Conservation (phyloP, 2,888 invertebrate species). For the Chrysotoxum bicinctum region DNA sequence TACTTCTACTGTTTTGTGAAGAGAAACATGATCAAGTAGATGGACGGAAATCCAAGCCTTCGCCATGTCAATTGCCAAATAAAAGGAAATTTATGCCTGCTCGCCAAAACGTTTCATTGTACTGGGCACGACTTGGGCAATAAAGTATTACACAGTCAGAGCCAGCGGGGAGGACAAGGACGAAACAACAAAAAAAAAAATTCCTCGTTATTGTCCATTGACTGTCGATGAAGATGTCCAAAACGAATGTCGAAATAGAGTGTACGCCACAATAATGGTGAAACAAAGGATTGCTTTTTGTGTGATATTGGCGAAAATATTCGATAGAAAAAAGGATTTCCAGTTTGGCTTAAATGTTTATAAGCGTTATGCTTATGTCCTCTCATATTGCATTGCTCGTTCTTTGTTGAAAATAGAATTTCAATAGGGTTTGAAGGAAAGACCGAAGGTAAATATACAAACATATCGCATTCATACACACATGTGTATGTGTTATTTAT, state of each 20-base stretch:
- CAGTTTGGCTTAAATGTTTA: slow-evolving; percentile 25
- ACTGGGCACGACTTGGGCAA: slow-evolving; percentile 60
- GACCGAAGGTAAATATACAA: background rate
- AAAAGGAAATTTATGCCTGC: slow-evolving; percentile 69
- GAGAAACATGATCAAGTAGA: slow-evolving; percentile 70
- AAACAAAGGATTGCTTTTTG: slow-evolving; percentile 58
- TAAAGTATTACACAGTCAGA: slow-evolving; percentile 29
- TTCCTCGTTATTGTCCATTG: slow-evolving; percentile 59
- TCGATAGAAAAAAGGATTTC: slow-evolving; percentile 17
- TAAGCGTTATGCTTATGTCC: slow-evolving; percentile 10
- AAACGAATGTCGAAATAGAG: slow-evolving; percentile 55
- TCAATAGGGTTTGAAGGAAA: background rate
- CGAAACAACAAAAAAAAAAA: slow-evolving; percentile 6
- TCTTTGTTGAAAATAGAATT: slow-evolving; percentile 12
- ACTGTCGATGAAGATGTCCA: slow-evolving; percentile 69
- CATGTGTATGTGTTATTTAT: background rate
- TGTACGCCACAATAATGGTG: slow-evolving; percentile 40
- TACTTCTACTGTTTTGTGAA: slow-evolving; percentile 9
- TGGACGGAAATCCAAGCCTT: slow-evolving; percentile 70
- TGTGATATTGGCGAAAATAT: slow-evolving; percentile 38
- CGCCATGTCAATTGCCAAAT: slow-evolving; percentile 72
- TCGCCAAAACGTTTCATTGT: slow-evolving; percentile 71
- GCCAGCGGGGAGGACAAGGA: background rate
- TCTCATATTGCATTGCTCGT: slow-evolving; percentile 22
- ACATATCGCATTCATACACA: background rate